These are phyloP conservation scores for Acanthurus leucopareius DNA, from an alignment of 2,797 vertebrate species.

Conservation along the genomic window DNA sequence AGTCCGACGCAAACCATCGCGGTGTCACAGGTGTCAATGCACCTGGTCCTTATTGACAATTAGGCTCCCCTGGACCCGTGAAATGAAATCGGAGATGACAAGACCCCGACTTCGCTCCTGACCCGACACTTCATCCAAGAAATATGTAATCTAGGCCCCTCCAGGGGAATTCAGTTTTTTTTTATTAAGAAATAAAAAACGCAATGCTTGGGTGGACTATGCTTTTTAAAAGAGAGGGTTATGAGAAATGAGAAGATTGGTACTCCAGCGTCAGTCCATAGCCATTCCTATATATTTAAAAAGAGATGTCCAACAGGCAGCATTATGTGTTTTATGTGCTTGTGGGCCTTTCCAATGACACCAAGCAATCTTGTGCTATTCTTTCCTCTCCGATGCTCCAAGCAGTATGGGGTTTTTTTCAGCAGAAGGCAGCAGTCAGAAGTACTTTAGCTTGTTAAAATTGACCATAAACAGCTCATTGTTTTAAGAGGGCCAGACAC, in stretches of 20 bases:
- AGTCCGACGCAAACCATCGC: conserved; percentile 44
- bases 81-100: conserved; percentile 82
- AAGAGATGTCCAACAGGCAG: conserved; percentile 33
- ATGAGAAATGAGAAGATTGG: conserved; percentile 35
- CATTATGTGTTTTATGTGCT: conserved; percentile 45
- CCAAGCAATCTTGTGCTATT: conserved; percentile 28
- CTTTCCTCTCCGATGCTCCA: conserved; percentile 33
- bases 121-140: conserved; percentile 75
- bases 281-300: conserved; percentile 49
- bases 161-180: conserved; percentile 59
- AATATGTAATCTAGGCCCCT: conserved; percentile 74
- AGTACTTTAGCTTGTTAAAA: conserved; percentile 75
- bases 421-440: conserved; percentile 67
- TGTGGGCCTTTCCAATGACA: conserved; percentile 47
- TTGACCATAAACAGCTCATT: conserved; percentile 85
- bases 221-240: conserved; percentile 35
- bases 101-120: conserved; percentile 80
- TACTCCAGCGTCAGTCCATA: conserved; percentile 29
- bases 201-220: conserved; percentile 16
- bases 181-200: conserved; percentile 55
- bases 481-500: conserved; percentile 80
- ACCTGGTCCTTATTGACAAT: conserved; percentile 83
- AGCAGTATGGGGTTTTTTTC: conserved; percentile 51
- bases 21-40: conserved; percentile 83
- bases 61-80: conserved; percentile 72